Evolutionary conservation across 2,113 vertebrate genomes (phyloP).

Genomic region (Micronycteris hirsuta): DNA sequence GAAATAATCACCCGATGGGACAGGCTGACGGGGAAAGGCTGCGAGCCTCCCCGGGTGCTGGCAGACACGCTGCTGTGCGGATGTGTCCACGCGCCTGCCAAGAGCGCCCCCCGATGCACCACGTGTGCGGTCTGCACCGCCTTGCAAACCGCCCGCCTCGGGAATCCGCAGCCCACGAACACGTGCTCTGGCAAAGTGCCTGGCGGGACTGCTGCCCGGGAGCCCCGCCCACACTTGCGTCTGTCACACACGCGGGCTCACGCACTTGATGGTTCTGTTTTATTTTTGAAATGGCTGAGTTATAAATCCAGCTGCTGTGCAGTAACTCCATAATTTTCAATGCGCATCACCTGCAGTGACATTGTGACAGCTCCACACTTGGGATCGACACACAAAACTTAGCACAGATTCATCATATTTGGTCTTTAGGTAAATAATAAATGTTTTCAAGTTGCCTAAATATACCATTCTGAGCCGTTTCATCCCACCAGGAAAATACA

Average conservation of each 20-base stretch:
- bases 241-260: background rate
- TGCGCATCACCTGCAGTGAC: constrained; percentile 78
- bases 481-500: constrained; percentile 82
- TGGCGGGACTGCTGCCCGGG: too few relatives aligned
- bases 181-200: too few relatives aligned
- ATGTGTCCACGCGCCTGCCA: background rate
- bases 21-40: background rate
- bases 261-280: constrained; percentile 28
- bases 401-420: constrained; percentile 83
- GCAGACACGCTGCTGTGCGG: too few relatives aligned
- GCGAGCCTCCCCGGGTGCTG: background rate
- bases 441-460: constrained; percentile 82
- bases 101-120: too few relatives aligned
- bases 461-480: constrained; percentile 83
- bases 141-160: too few relatives aligned
- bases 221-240: too few relatives aligned
- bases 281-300: constrained; percentile 75
- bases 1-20: background rate
- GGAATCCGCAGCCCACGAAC: accelerated
- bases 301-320: constrained; percentile 81
- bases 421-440: constrained; percentile 84
- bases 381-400: constrained; percentile 81
- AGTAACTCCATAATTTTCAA: constrained; percentile 75
- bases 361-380: constrained; percentile 77
- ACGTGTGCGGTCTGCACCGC: background rate